Base-by-base conservation (phyloP, 2,113 vertebrate species). In the Perca flavescens region DNA sequence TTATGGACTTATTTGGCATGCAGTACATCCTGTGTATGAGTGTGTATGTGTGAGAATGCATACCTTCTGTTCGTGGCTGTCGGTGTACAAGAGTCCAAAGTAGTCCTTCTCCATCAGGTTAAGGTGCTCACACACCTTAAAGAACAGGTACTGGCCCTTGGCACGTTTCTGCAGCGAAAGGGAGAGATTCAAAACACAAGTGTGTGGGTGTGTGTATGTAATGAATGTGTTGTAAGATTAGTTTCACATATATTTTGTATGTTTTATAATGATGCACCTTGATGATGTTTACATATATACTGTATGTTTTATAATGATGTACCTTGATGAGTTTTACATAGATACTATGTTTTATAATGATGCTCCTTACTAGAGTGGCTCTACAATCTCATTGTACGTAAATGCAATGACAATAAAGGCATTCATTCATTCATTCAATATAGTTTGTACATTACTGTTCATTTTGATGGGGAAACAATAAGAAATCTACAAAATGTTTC, bases 41-140 rank as follows among this genome's bases (percentile, higher is more conserved):
- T 71, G 76, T 57, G 52, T 47, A 13, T 28, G 58, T 5, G 36
- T 36, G 22, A 36, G 36, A 19, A 4, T 43, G 28, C 83, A 21
- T 74, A 93, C 93, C 88, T 76, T 88, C 74, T 93, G 81, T 21
- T 94, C 92, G 62, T 92, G 91, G 80, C 14, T 85, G 86, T 94
- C 92, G 10, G 10, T 88, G 86, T 92, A 94, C 2, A 74, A 63
- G 63, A 94, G 84, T 47, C 93, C 93, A 72, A 94, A 94, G 91
- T 94, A 94, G 83, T 94, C 94, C 69, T 94, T 93, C 74, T 94
- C 94, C 91, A 94, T 21, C 1, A 94, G 84, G 65, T 94, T 94
- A 12, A 94, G 93, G 21, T 93, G 91, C 53, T 94, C 94, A 58
- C 90, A 94, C 79, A 93, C 92, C n/a, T 93, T 94, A 49, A 93